phyloP scores from a whole-genome alignment of 92 coral and sea anemone species.

The Virgularia gustaviana region DNA sequence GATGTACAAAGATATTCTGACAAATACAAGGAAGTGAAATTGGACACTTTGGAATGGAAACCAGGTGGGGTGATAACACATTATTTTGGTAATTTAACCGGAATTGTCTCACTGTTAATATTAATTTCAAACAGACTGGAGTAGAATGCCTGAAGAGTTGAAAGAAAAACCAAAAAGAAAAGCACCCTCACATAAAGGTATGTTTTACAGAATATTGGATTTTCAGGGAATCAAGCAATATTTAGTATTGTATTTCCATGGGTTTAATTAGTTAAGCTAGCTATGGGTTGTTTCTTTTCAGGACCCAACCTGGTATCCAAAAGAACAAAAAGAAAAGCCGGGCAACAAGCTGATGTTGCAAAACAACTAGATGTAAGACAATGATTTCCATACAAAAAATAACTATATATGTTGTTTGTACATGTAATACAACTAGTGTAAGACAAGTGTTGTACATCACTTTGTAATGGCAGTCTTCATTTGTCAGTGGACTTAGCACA shows the following conservation, averaged over 20 bases:
- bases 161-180: conserved; percentile 65
- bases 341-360: conserved; percentile 50
- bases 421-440: too few species aligned
- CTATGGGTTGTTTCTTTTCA: too few species aligned
- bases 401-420: too few species aligned
- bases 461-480: too few species aligned
- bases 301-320: conserved; percentile 31
- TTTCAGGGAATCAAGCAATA: too few species aligned
- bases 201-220: not conserved
- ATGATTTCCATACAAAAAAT: too few species aligned
- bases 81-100: not conserved
- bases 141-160: conserved; percentile 72
- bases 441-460: too few species aligned
- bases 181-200: conserved; percentile 46
- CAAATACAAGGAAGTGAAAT: conserved; percentile 61
- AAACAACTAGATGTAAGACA: conserved; percentile 42
- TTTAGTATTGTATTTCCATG: not conserved
- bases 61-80: conserved; percentile 52
- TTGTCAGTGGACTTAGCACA: too few species aligned
- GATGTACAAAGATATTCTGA: conserved; percentile 92
- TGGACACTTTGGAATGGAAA: conserved; percentile 62
- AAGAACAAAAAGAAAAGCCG: conserved; percentile 4
- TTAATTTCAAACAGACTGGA: conserved; percentile 65
- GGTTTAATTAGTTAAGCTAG: not conserved
- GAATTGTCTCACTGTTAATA: not conserved